phyloP scores from a whole-genome alignment of 2,888 invertebrate species.

The Phoenoteleia sp. region DNA sequence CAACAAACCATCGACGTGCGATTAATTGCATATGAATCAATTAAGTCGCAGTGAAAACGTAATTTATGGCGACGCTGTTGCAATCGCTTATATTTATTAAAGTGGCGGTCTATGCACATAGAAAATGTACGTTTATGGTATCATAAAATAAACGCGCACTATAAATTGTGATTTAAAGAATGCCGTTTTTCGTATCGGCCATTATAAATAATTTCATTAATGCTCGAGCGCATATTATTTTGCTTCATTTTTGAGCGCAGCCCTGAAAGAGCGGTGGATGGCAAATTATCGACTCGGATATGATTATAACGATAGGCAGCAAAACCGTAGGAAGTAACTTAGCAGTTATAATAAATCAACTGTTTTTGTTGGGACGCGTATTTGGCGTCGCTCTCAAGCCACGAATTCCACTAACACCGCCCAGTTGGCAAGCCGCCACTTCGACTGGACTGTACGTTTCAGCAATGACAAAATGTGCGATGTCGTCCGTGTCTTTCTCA shows the following conservation, averaged over 20 bases:
- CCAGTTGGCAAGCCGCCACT: constrained; percentile 81
- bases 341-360: constrained; percentile 81
- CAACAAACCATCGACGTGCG: no score
- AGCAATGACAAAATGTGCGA: constrained; percentile 80
- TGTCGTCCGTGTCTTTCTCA: constrained; percentile 73
- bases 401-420: constrained; percentile 81
- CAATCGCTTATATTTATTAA: constrained; percentile 34
- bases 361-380: constrained; percentile 81
- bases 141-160: constrained; percentile 31
- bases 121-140: constrained; percentile 21
- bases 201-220: constrained; percentile 47
- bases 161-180: constrained; percentile 46
- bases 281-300: constrained; percentile 65
- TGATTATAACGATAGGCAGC: constrained; percentile 68
- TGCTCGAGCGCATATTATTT: constrained; percentile 5
- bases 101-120: not conserved
- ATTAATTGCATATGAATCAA: constrained; percentile 31
- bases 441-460: constrained; percentile 76
- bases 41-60: not conserved
- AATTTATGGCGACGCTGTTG: not conserved
- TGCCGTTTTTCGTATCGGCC: constrained; percentile 16
- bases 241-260: not conserved
- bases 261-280: constrained; percentile 17
- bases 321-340: constrained; percentile 78
- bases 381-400: constrained; percentile 80